phyloP scores from a whole-genome alignment of 2,888 invertebrate species.

The Drosophila merina region DNA sequence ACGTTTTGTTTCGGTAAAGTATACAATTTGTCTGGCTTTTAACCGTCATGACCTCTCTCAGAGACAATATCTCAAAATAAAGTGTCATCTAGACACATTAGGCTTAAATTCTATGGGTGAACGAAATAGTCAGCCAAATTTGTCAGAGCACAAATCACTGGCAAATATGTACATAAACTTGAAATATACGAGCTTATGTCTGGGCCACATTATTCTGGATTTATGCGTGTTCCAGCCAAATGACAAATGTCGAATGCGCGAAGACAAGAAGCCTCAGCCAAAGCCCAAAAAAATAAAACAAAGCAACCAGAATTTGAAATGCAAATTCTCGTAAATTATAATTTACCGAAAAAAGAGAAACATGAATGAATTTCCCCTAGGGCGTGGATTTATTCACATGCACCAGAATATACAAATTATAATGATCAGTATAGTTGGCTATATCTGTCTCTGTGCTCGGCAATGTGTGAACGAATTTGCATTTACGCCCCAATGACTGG shows the following conservation, averaged over 20 bases:
- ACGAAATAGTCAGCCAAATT: constrained; percentile 60
- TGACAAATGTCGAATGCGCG: constrained; percentile 63
- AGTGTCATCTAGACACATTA: constrained; percentile 45
- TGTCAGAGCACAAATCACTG: constrained; percentile 66
- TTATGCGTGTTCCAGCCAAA: constrained; percentile 67
- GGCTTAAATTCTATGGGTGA: constrained; percentile 43
- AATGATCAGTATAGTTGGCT: constrained; percentile 57
- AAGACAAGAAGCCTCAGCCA: constrained; percentile 25
- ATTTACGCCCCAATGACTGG: constrained; percentile 61
- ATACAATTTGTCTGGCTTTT: constrained; percentile 5
- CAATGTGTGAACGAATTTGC: constrained; percentile 66
- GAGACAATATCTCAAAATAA: not conserved
- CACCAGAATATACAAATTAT: constrained; percentile 44
- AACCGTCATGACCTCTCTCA: constrained; percentile 13
- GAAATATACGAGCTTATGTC: constrained; percentile 30
- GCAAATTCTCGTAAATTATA: constrained; percentile 77
- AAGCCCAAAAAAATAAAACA: constrained; percentile 7
- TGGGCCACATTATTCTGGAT: constrained; percentile 66
- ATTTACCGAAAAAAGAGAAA: constrained; percentile 48
- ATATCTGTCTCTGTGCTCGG: constrained; percentile 29
- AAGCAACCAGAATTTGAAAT: constrained; percentile 60
- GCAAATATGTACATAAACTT: constrained; percentile 1
- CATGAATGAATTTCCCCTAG: constrained; percentile 30
- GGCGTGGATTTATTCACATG: constrained; percentile 65
- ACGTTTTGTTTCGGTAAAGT: too few species aligned